Evolutionary conservation across 2,888 invertebrate genomes (phyloP).

Genomic region (Acrobasis suavella): DNA sequence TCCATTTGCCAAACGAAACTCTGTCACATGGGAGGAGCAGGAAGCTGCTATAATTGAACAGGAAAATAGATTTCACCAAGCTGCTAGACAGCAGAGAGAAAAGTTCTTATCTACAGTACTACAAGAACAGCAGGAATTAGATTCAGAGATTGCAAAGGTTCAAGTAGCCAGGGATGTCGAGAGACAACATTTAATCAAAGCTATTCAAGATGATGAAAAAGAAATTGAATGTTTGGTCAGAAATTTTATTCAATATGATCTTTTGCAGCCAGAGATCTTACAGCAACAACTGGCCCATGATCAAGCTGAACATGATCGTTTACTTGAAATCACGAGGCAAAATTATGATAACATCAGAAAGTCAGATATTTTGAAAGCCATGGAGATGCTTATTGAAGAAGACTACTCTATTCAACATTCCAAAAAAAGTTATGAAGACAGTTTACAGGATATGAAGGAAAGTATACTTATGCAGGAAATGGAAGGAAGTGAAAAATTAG

Average conservation of each 20-base stretch:
- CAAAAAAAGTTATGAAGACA: slow-evolving; percentile 84
- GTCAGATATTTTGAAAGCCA: slow-evolving; percentile 86
- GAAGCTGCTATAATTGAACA: slow-evolving; percentile 84
- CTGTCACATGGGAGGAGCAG: slow-evolving; percentile 82
- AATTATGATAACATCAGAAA: slow-evolving; percentile 84
- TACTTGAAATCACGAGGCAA: slow-evolving; percentile 83
- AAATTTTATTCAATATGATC: slow-evolving; percentile 84
- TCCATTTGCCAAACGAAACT: slow-evolving; percentile 57
- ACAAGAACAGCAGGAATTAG: slow-evolving; percentile 85
- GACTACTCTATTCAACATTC: slow-evolving; percentile 83
- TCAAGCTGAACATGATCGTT: slow-evolving; percentile 84
- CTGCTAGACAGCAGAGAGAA: slow-evolving; percentile 84
- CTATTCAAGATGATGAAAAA: slow-evolving; percentile 85
- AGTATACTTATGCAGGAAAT: slow-evolving; percentile 82
- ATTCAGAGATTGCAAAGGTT: slow-evolving; percentile 85
- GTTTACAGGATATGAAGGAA: slow-evolving; percentile 85
- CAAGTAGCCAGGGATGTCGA: slow-evolving; percentile 86
- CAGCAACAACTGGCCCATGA: slow-evolving; percentile 86
- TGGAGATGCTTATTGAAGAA: slow-evolving; percentile 86
- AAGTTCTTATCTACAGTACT: slow-evolving; percentile 80
- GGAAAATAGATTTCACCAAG: slow-evolving; percentile 85
- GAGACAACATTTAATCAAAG: slow-evolving; percentile 81
- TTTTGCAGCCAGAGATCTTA: slow-evolving; percentile 82
- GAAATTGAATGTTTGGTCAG: slow-evolving; percentile 84
- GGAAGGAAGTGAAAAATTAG: slow-evolving; percentile 83